phyloP scores from a whole-genome alignment of 2,797 vertebrate genomes.

The Lophura swinhoii region DNA sequence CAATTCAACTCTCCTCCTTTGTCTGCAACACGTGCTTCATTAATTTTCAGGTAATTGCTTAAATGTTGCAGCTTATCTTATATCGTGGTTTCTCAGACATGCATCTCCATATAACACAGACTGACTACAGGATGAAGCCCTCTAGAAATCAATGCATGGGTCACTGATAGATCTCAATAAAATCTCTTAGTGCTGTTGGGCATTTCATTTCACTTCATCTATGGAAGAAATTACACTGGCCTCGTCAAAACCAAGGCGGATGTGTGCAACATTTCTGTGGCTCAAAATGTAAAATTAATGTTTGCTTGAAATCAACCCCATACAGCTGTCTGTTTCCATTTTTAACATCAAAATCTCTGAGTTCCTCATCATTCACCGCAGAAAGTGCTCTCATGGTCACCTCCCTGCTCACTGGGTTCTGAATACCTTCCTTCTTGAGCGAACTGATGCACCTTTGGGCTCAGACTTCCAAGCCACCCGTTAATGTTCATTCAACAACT shows the following conservation, averaged over 20 bases:
- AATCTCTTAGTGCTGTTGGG: background rate
- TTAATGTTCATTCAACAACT: background rate
- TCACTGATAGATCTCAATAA: background rate
- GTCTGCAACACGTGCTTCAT: background rate
- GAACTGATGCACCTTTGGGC: constrained; percentile 1
- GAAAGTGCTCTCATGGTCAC: background rate
- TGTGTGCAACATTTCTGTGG: background rate
- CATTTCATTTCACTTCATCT: background rate
- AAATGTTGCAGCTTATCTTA: background rate
- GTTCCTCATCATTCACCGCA: background rate
- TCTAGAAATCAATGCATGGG: background rate
- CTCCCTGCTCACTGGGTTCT: background rate
- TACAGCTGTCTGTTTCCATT: background rate
- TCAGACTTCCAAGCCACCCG: background rate
- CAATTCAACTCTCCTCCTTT: background rate
- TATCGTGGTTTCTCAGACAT: background rate
- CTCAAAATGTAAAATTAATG: background rate
- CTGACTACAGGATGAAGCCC: background rate
- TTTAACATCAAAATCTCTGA: background rate
- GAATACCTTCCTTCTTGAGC: background rate
- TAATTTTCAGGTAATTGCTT: background rate
- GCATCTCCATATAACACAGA: background rate
- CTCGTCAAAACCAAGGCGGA: background rate
- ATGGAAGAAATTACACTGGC: background rate
- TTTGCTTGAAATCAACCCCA: background rate